Base-by-base conservation (phyloP, 2,888 invertebrate species). In the Callimorpha dominula region DNA sequence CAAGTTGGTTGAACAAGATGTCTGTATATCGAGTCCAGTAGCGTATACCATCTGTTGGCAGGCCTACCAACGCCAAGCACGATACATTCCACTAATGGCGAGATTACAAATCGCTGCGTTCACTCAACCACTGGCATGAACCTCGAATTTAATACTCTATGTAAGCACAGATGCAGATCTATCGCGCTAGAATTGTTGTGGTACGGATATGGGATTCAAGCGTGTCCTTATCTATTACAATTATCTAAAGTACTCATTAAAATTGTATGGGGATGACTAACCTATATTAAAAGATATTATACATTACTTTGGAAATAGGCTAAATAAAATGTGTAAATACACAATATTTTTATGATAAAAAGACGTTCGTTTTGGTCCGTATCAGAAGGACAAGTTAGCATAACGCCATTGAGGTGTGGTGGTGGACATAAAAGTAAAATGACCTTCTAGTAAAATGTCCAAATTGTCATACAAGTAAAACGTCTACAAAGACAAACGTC, bases 71-170 rank as follows among this genome's bases (percentile, higher is more conserved):
- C 86, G 88, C 89, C 90, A 87, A 87, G 87, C 86, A 81, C 87
- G 87, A 89, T 90, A 90, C 90, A 90, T 90, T 87, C 87, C 85
- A 78, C 85, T 91, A 92, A 91, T 90, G 90, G 88, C 87, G 79
- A 89, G 89, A 92, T 91, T 91, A 92, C 93, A 91, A 90, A 93
- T 93, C 87, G 90, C 84, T 78, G 78, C 84, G 88, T 74, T 81
- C 81, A 81, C 82, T 90, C 86, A 85, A 84, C 82, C 81, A 77
- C 80, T 82, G 81, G 78, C 83, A 81, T 81, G 81, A 80, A 72
- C 75, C 77, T 67, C 72, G 71, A 79, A 74, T 81, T 86, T 85
- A 82, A 82, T 82, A 77, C 78, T 77, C 80, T 84, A 70, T 81
- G 79, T 77, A 43, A 76, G 67, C 76, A 72, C 74, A 68, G 69